Conservation (phyloP, 1,140 invertebrate genomes). For the Caenorhabditis inopinata region DNA sequence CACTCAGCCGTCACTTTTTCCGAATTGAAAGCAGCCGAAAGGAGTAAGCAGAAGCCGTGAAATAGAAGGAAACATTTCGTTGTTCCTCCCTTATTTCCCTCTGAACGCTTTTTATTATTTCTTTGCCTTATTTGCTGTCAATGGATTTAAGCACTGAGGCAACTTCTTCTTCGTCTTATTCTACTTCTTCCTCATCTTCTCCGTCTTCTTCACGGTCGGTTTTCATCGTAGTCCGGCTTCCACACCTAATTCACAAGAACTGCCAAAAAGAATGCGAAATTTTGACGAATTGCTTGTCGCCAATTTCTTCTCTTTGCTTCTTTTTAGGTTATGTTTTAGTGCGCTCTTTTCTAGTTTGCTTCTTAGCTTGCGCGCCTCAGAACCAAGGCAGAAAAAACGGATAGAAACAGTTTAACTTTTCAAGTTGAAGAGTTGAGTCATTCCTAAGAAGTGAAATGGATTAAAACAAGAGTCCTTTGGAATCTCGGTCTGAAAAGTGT, state of each 20-base stretch:
- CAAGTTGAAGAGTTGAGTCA: not conserved
- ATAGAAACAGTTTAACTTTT: not conserved
- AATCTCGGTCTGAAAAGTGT: no score
- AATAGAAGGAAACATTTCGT: no score
- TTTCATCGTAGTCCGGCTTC: no score
- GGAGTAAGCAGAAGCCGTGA: not conserved
- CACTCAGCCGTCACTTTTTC: conserved; percentile 1
- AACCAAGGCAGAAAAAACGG: not conserved
- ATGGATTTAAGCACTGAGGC: not conserved
- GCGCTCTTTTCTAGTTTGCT: not conserved
- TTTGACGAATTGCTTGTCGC: conserved; percentile 21
- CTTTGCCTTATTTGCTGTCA: not conserved
- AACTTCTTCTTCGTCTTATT: not conserved
- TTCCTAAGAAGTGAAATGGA: not conserved
- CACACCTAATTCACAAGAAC: no score
- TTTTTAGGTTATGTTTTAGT: not conserved
- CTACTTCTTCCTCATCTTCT: not conserved
- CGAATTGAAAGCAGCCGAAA: not conserved
- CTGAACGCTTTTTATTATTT: not conserved
- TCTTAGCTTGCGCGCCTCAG: not conserved
- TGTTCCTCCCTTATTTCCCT: not conserved
- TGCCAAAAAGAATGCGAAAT: not conserved
- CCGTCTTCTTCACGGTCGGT: not conserved
- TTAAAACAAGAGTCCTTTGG: no score
- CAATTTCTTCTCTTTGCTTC: not conserved